Evolutionary conservation across 2,888 invertebrate genomes (phyloP).

Genomic region (Apoderus coryli): DNA sequence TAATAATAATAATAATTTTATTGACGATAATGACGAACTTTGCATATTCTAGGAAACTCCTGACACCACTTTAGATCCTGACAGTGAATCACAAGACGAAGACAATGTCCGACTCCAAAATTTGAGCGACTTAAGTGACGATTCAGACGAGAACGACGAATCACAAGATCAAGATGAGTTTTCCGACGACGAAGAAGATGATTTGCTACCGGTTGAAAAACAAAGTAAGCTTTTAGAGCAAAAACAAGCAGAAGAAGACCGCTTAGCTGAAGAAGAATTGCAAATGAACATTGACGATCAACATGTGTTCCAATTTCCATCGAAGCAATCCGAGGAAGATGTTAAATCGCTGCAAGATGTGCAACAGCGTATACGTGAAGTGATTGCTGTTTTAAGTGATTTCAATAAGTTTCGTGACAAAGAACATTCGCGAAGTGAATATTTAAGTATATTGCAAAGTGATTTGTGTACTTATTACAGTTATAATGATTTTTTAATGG

Average conservation of each 20-base stretch:
- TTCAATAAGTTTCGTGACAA: conserved; percentile 56
- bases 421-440: conserved; percentile 63
- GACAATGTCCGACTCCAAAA: conserved; percentile 14
- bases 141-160: conserved; percentile 19
- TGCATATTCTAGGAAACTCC: too few species aligned
- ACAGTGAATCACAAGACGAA: too few species aligned
- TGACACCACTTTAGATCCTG: too few species aligned
- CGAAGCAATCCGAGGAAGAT: conserved; percentile 57
- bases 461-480: conserved; percentile 92
- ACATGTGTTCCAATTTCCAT: conserved; percentile 66
- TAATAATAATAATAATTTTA: conserved; percentile 10
- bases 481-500: conserved; percentile 96
- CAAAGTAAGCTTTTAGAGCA: conserved; percentile 63
- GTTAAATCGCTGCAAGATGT: conserved; percentile 65
- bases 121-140: conserved; percentile 27
- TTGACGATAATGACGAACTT: conserved; percentile 18
- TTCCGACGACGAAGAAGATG: conserved; percentile 40
- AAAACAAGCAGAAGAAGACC: conserved; percentile 51
- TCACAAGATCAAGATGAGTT: conserved; percentile 23
- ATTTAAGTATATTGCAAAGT: conserved; percentile 58
- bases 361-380: conserved; percentile 80
- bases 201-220: conserved; percentile 76
- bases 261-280: conserved; percentile 70
- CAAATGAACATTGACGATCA: conserved; percentile 64
- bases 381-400: conserved; percentile 63